These are phyloP conservation scores for Acrocephalus scirpaceus DNA, from an alignment of 2,797 vertebrate species.

Conservation along the genomic window DNA sequence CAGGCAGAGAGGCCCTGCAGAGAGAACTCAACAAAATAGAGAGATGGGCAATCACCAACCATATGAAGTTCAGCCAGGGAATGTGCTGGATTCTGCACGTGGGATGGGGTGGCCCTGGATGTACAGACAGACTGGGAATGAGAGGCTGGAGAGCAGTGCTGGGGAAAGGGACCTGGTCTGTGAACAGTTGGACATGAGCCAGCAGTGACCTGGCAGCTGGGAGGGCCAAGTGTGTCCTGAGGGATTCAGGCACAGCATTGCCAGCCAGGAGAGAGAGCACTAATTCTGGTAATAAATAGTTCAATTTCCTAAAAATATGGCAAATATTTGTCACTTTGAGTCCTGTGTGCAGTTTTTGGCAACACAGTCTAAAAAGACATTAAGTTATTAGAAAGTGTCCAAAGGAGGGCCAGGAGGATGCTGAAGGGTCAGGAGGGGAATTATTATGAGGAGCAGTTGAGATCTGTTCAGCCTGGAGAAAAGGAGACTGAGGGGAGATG, in stretches of 20 bases:
- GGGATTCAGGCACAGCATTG: fast-evolving
- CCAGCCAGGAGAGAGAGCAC: not conserved
- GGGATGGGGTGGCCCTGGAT: fast-evolving
- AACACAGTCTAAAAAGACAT: not conserved
- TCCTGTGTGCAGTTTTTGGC: not conserved
- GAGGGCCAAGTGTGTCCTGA: not conserved
- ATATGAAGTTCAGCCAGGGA: not conserved
- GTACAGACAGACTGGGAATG: fast-evolving
- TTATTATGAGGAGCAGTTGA: fast-evolving
- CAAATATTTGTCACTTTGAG: not conserved
- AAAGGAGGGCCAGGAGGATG: not conserved
- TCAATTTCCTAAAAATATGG: not conserved
- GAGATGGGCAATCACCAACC: not conserved
- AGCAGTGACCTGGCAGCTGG: not conserved
- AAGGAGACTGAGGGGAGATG: not conserved
- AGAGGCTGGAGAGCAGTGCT: not conserved
- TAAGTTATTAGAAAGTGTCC: not conserved
- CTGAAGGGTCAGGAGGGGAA: not conserved
- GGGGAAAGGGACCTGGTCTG: not conserved
- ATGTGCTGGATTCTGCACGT: not conserved
- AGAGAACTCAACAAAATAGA: not conserved
- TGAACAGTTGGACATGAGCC: not conserved
- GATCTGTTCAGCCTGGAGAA: not conserved
- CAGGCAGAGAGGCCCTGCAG: not conserved
- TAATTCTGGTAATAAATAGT: not conserved